Evolutionary conservation across 2,113 vertebrate genomes (phyloP), one percentile per base, ranked within the genome.

Genomic region (Morone chrysops): DNA sequence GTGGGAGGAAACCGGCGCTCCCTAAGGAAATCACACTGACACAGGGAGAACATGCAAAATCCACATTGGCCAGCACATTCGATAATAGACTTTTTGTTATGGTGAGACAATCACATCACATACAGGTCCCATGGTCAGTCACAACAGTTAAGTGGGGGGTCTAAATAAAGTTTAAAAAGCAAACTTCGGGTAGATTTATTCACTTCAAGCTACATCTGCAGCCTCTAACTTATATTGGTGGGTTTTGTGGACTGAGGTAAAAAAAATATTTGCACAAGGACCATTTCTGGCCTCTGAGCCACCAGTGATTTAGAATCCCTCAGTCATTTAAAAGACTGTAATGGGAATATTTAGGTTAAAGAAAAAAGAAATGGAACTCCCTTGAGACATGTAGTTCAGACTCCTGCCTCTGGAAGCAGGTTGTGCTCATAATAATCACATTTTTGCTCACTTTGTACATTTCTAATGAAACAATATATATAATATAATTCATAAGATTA

Each of bases 211-310:
- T 62, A 36, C 38, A 18, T 43, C 74, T 54, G 70, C 63, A 86
- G 61, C 17, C 36, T 79, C 60, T 16, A 47, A 51, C 48, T 88
- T 59, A 76, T 70, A 68, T 76, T 78, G 76, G 85, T 78, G 62
- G 74, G 56, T 74, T 90, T 78, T 78, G 79, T 87, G 73, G 81
- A 54, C 56, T 10, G 22, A 51, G 74, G 71, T 71, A 36, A 53
- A 86, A 61, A 70, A 75, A 82, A 76, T 80, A 73, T 92, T 89
- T 90, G 61, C 80, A 82, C 69, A 83, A 63, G 83, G 45, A 75
- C 60, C 22, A 68, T 85, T 88, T 88, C 43, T 78, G 69, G 70
- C 57, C 78, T 43, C 43, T 45, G n/a, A 73, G 70, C 69, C 47
- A 59, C 78, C 0, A 0, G 69, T 88, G 80, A 90, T 88, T 87